Evolutionary conservation across 2,797 vertebrate species (phyloP).

Genomic region (Poecile montanus): DNA sequence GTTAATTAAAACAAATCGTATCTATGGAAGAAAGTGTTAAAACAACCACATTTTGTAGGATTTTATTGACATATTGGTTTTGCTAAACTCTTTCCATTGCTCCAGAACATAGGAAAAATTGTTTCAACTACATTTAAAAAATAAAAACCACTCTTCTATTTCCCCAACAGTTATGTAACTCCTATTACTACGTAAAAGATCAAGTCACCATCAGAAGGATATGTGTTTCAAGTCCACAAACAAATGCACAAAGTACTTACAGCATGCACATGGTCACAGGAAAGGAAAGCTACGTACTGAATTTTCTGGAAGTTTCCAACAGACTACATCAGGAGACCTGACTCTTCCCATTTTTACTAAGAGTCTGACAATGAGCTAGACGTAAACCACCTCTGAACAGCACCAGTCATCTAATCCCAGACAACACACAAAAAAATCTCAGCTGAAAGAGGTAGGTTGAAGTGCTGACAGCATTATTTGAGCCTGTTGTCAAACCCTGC

Average conservation of each 20-base stretch:
- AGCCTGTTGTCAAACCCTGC: neutral
- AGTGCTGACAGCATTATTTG: neutral
- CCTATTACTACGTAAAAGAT: neutral
- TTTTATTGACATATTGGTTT: neutral
- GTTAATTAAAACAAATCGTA: neutral
- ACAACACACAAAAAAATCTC: neutral
- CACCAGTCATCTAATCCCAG: neutral
- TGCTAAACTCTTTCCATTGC: neutral
- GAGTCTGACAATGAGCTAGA: neutral
- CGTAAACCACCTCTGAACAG: neutral
- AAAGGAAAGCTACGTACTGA: neutral
- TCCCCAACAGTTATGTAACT: neutral
- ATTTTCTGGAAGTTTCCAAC: neutral
- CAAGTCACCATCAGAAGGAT: neutral
- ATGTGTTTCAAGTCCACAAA: neutral
- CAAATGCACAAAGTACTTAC: neutral
- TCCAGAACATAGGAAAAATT: neutral
- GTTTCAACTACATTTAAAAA: neutral
- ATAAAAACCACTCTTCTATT: neutral
- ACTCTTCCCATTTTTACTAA: neutral
- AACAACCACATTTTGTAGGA: neutral
- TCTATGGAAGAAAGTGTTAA: neutral
- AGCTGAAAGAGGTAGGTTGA: neutral
- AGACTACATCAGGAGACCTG: neutral
- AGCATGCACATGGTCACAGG: neutral